phyloP scores from a whole-genome alignment of 2,797 vertebrate genomes.

The Tokudaia muenninki region DNA sequence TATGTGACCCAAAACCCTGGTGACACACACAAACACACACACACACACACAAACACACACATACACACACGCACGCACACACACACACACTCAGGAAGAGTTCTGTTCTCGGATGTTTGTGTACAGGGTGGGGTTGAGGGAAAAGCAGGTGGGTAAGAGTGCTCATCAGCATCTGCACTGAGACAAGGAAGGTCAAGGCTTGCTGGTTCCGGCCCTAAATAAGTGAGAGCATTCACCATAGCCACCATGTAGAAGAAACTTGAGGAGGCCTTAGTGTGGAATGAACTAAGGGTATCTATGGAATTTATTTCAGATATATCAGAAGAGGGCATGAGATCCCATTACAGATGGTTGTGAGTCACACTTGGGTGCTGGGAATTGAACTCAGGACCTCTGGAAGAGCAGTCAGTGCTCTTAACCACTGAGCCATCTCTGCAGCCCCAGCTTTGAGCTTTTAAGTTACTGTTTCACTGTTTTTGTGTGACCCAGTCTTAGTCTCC shows the following conservation, averaged over 20 bases:
- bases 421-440: not conserved
- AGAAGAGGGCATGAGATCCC: not conserved
- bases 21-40: not conserved
- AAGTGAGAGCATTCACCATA: too few species aligned
- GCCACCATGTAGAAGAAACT: too few species aligned
- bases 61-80: too few species aligned
- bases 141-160: too few species aligned
- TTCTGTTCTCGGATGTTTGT: rapidly evolving
- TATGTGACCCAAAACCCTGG: not conserved
- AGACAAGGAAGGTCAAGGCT: too few species aligned
- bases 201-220: too few species aligned
- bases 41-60: too few species aligned
- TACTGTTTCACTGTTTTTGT: not conserved
- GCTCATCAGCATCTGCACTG: too few species aligned
- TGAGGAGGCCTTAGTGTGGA: too few species aligned
- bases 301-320: not conserved
- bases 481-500: not conserved
- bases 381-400: not conserved
- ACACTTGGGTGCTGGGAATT: not conserved
- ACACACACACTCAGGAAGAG: too few species aligned
- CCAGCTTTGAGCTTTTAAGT: not conserved
- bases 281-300: too few species aligned
- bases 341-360: not conserved
- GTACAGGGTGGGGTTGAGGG: not conserved
- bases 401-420: not conserved